These are phyloP conservation scores for Drosophila oshimai DNA, from an alignment of 1,140 invertebrate species.

Conservation along the genomic window DNA sequence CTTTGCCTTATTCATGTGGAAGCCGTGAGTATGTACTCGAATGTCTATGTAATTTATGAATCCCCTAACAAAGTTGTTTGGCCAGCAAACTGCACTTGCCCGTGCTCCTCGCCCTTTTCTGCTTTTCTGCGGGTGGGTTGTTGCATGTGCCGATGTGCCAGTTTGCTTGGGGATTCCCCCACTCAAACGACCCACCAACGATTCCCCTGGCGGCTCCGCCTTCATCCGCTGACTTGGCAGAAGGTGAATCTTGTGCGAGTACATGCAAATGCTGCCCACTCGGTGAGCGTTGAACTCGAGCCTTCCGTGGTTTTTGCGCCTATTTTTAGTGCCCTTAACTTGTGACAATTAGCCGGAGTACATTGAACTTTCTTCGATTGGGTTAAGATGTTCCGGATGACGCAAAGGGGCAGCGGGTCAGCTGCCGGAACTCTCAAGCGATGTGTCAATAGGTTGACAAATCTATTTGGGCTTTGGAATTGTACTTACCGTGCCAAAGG, in stretches of 20 bases:
- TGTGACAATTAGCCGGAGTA: conserved; percentile 63
- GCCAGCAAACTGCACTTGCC: conserved; percentile 52
- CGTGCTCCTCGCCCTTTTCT: not conserved
- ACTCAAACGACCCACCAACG: too few relatives aligned
- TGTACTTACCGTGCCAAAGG: conserved; percentile 36
- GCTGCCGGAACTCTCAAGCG: conserved; percentile 58
- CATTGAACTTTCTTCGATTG: conserved; percentile 66
- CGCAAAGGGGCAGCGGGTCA: conserved; percentile 39
- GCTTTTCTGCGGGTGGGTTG: conserved; percentile 9
- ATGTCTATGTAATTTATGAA: conserved; percentile 59
- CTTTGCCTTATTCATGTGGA: conserved; percentile 27
- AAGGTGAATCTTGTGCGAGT: conserved; percentile 47
- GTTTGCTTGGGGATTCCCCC: conserved; percentile 10
- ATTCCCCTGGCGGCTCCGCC: conserved; percentile 1
- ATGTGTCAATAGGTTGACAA: conserved; percentile 54
- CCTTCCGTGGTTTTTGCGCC: conserved; percentile 16
- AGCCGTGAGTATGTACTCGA: conserved; percentile 15
- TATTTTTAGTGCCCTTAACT: conserved; percentile 44
- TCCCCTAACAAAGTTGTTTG: conserved; percentile 55
- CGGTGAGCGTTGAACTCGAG: conserved; percentile 39
- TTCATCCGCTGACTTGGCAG: conserved; percentile 34
- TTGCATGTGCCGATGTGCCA: conserved; percentile 77
- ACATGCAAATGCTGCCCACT: conserved; percentile 46
- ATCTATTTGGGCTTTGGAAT: conserved; percentile 43
- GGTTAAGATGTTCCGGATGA: conserved; percentile 48